Evolutionary conservation across 2,113 vertebrate species (phyloP).

Genomic region (Lasiurus borealis): DNA sequence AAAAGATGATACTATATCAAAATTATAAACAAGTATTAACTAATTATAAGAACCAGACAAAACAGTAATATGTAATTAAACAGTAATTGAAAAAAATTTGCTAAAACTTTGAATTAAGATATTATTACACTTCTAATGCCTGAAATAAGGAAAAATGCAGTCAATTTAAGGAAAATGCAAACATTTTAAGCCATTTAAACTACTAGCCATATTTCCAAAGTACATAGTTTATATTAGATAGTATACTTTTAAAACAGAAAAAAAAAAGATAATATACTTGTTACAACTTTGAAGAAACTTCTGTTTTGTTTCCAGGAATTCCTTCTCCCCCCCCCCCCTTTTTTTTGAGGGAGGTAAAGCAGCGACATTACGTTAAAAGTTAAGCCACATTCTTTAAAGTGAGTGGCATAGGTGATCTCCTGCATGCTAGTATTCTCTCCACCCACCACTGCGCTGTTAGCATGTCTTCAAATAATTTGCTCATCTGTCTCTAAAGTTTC

Average conservation of each 20-base stretch:
- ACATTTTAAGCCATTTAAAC: neutral
- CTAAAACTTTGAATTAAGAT: neutral
- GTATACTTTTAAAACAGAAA: neutral
- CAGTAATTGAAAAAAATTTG: constrained; percentile 24
- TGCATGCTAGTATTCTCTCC: neutral
- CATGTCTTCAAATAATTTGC: constrained; percentile 31
- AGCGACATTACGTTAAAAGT: neutral
- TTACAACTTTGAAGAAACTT: constrained; percentile 31
- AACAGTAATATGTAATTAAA: neutral
- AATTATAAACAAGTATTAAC: neutral
- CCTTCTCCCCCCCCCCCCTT: too few relatives aligned
- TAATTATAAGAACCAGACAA: neutral
- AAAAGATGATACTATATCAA: neutral
- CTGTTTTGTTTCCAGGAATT: constrained; percentile 7
- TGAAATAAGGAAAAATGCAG: constrained; percentile 47
- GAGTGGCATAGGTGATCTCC: neutral
- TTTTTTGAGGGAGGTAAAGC: neutral
- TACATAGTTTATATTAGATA: neutral
- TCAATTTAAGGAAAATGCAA: constrained; percentile 30
- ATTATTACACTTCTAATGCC: neutral
- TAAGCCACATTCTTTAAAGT: neutral
- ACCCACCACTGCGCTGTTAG: neutral
- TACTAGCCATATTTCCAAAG: constrained; percentile 35
- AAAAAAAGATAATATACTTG: constrained; percentile 12
- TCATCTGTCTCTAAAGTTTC: constrained; percentile 59